Conservation (phyloP, 2,113 vertebrate species). For the Cochlearius cochlearius region DNA sequence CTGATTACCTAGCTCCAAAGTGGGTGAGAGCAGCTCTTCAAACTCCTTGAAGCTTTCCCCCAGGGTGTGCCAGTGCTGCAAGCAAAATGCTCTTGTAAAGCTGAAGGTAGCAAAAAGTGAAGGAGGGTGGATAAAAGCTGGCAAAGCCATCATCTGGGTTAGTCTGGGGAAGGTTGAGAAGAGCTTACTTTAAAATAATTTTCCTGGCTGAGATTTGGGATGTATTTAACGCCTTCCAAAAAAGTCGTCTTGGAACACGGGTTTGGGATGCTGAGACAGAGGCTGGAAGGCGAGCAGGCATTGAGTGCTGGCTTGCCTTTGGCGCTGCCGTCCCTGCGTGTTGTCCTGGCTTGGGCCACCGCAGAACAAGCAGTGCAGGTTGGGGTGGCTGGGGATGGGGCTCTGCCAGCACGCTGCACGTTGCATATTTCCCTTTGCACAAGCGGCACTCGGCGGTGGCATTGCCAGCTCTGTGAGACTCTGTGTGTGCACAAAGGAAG, state of each 20-base stretch:
- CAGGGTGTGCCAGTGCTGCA: rapidly evolving
- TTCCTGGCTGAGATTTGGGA: neutral
- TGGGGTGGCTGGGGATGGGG: neutral
- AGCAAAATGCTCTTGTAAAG: neutral
- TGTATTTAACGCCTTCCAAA: neutral
- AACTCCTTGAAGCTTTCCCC: neutral
- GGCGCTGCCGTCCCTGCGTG: rapidly evolving
- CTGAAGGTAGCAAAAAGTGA: neutral
- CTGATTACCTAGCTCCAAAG: neutral
- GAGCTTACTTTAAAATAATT: neutral
- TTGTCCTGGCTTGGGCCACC: neutral
- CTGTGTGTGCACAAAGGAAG: too few relatives aligned
- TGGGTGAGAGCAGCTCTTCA: neutral
- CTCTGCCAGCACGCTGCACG: rapidly evolving
- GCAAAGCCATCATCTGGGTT: neutral
- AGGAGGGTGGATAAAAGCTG: neutral
- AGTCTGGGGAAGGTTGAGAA: neutral
- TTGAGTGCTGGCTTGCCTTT: rapidly evolving
- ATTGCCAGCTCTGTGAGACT: rapidly evolving
- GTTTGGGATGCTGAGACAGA: neutral
- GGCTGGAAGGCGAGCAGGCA: neutral
- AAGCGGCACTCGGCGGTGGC: rapidly evolving
- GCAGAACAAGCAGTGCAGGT: rapidly evolving
- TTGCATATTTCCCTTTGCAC: neutral
- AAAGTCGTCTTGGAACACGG: rapidly evolving